These are phyloP conservation scores for Atherinosoma microstoma DNA, from an alignment of 2,797 vertebrate species.

Conservation along the genomic window DNA sequence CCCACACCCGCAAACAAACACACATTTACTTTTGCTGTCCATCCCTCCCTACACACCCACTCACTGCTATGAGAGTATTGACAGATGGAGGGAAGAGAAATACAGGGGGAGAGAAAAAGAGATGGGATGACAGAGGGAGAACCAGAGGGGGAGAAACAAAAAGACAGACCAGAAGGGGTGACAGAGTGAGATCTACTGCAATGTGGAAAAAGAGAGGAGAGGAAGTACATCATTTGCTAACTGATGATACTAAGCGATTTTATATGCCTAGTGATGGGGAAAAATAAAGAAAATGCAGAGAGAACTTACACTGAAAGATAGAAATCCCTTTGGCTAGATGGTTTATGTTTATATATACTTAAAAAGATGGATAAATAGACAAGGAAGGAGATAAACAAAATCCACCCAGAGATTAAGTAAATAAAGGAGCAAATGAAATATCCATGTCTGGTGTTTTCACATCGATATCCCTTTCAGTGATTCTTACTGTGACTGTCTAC, in stretches of 20 bases:
- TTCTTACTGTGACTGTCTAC: conserved; percentile 44
- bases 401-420: conserved; percentile 23
- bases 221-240: neutral
- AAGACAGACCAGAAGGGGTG: conserved; percentile 35
- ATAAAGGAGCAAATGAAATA: conserved; percentile 33
- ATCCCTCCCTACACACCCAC: conserved; percentile 68
- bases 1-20: conserved; percentile 9
- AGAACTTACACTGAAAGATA: neutral
- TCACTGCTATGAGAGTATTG: conserved; percentile 58
- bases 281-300: neutral
- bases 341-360: conserved; percentile 3
- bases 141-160: conserved; percentile 33
- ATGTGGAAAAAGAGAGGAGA: neutral
- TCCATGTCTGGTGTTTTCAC: conserved; percentile 44
- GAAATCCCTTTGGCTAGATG: neutral
- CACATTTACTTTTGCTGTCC: conserved; percentile 22
- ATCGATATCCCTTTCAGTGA: conserved; percentile 52
- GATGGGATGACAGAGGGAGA: conserved; percentile 36
- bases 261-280: conserved; percentile 1
- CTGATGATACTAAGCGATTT: conserved; percentile 12
- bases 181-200: conserved; percentile 15
- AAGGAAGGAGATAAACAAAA: neutral
- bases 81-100: conserved; percentile 61
- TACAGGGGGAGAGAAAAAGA: conserved; percentile 2
- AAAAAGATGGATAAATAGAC: conserved; percentile 5